Conservation (phyloP, 1,140 invertebrate species). For the Drosophila ercepeae region DNA sequence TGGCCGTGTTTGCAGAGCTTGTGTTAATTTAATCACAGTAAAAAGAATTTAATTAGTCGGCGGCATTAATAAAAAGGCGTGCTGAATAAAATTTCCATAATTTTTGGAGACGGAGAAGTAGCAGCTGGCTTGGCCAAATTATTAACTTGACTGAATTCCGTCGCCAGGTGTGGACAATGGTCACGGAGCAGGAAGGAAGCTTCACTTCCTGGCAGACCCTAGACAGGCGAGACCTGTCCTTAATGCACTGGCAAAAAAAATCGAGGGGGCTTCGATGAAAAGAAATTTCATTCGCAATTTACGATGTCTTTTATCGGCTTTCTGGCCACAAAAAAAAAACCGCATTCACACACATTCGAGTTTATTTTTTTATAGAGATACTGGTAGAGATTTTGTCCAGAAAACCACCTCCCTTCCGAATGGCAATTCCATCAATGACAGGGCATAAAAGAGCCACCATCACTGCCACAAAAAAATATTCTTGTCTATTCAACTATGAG, state of each 20-base stretch:
- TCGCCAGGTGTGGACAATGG: constrained; percentile 38
- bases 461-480: constrained; percentile 27
- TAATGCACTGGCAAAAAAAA: background rate
- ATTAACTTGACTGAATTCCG: constrained; percentile 22
- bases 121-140: constrained; percentile 32
- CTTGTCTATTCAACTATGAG: constrained; percentile 72
- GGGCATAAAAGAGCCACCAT: constrained; percentile 52
- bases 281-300: constrained; percentile 50
- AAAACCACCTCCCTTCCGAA: constrained; percentile 10
- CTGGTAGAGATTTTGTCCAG: constrained; percentile 19
- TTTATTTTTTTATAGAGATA: constrained; percentile 1
- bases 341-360: constrained; percentile 12
- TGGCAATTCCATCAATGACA: constrained; percentile 71
- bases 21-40: constrained; percentile 71
- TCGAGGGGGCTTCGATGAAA: background rate
- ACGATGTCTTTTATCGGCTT: constrained; percentile 44
- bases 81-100: constrained; percentile 57
- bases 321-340: constrained; percentile 22
- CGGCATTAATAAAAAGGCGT: constrained; percentile 45
- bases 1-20: constrained; percentile 32
- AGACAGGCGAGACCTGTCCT: background rate
- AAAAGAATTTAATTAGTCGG: constrained; percentile 70
- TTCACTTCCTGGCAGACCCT: background rate
- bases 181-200: background rate
- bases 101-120: constrained; percentile 3